Evolutionary conservation across 2,113 vertebrate genomes (phyloP), one percentile per base, ranked within the genome.

Genomic region (Leucopsar rothschildi): DNA sequence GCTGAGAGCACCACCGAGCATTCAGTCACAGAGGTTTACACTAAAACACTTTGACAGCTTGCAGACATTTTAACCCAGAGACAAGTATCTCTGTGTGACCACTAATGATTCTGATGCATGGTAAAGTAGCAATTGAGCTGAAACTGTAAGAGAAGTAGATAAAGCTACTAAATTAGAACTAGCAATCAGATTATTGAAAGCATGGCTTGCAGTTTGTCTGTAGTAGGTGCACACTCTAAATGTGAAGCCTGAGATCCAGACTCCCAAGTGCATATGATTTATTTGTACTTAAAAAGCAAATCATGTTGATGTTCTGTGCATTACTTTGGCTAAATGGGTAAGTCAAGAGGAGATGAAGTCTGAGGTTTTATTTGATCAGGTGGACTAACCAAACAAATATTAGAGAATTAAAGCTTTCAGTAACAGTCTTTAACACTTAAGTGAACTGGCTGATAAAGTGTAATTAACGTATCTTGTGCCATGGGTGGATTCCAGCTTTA

Each of bases 41-140:
- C 45, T 92, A 94, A 96, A 94, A 52, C 66, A 59, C 70, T 93
- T 86, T 89, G 93, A 92, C 93, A 95, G 77, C 80, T 90, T 89
- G 66, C 87, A 93, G 90, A 72, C 80, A 35, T 95, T 95, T 95
- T 91, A 95, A 96, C 80, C 64, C 42, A 75, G 35, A 86, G 82
- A 81, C 89, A 68, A 92, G 60, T 65, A 81, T 87, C 86, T 90
- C 61, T 83, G 37, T 69, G 64, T 92, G 90, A 76, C 94, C 94
- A 59, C 94, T 95, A 94, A 97, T 88, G 66, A 84, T 91, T 86
- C 77, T 66, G 73, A 57, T 42, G 70, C 52, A 63, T 72, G 66
- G 70, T 86, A 79, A 89, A 88, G 31, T 52, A 86, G n/a, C 6
- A 2, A 53, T 15, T 19, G 37, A 91, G 61, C 80, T 87, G 82